Percentiles rank a stretch among this genome's conserved stretches.
These are phyloP conservation scores for Spatula versicolor DNA, from an alignment of 2,797 vertebrate species.

Conservation along the genomic window DNA sequence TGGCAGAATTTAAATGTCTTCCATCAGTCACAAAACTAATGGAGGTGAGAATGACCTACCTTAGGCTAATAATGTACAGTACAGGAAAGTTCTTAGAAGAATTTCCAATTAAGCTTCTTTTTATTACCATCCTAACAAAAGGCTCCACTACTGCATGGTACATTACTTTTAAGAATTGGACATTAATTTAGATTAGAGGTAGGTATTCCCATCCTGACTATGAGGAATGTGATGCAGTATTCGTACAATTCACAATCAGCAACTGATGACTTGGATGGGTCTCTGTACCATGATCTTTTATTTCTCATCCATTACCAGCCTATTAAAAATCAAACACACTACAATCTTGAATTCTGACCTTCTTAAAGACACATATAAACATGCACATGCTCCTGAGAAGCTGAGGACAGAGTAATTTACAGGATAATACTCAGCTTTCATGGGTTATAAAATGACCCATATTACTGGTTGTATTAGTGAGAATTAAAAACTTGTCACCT, in stretches of 20 bases:
- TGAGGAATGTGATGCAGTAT: not conserved
- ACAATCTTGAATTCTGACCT: not conserved
- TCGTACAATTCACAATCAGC: not conserved
- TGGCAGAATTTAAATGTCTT: not conserved
- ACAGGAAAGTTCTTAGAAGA: conserved; percentile 18
- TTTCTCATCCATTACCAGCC: not conserved
- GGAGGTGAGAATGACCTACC: conserved; percentile 31
- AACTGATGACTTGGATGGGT: not conserved
- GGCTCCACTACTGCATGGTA: not conserved
- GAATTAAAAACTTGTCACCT: not conserved
- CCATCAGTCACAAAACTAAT: conserved; percentile 27
- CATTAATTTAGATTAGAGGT: conserved; percentile 2
- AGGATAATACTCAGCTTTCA: not conserved
- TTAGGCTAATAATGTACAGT: conserved; percentile 38
- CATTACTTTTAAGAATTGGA: conserved; percentile 47
- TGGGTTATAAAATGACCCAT: not conserved
- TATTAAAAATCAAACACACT: not conserved
- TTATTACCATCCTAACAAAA: conserved; percentile 24
- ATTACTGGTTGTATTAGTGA: not conserved
- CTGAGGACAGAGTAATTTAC: not conserved
- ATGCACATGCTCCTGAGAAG: not conserved
- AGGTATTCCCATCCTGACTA: not conserved
- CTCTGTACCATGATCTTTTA: not conserved
- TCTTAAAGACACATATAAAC: not conserved
- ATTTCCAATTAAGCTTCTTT: conserved; percentile 55